Conservation (phyloP, 2,797 vertebrate genomes). For the Eleutherodactylus coqui region DNA sequence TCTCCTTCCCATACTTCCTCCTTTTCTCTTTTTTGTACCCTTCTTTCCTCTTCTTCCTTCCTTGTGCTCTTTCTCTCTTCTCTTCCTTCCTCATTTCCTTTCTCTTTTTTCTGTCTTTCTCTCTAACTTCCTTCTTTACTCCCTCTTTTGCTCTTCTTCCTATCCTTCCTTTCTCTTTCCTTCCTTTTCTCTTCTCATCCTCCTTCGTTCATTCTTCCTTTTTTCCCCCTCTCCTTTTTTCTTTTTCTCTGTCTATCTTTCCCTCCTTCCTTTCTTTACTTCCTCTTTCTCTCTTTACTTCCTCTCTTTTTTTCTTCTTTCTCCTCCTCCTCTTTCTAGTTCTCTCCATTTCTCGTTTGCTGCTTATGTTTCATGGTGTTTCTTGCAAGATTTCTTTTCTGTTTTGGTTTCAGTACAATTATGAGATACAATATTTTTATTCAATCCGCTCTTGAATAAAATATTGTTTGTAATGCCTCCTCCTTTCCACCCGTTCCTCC, state of each 20-base stretch:
- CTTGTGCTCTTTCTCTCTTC: neutral
- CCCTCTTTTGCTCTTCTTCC: constrained; percentile 48
- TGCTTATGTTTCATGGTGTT: constrained; percentile 64
- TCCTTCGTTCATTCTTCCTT: constrained; percentile 65
- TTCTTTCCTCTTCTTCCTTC: constrained; percentile 42
- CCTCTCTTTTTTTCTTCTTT: constrained; percentile 28
- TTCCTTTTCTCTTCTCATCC: constrained; percentile 66
- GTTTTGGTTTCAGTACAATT: constrained; percentile 86
- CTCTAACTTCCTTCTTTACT: constrained; percentile 56
- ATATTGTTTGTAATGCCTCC: constrained; percentile 99
- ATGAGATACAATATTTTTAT: constrained; percentile 99
- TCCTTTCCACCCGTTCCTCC: constrained; percentile 88
- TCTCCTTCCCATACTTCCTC: neutral
- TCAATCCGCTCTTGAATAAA: constrained; percentile 99
- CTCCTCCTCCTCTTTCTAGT: too few relatives aligned
- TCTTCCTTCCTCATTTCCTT: neutral
- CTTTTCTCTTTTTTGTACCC: too few relatives aligned
- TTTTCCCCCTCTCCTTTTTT: constrained; percentile 70
- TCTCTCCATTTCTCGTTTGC: constrained; percentile 56
- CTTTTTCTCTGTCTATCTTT: constrained; percentile 40
- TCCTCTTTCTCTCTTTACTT: constrained; percentile 6
- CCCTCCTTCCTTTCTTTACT: constrained; percentile 58
- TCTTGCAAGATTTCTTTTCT: constrained; percentile 61
- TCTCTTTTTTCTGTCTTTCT: neutral
- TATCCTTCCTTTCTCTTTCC: constrained; percentile 51